Conservation (phyloP, 2,888 invertebrate genomes). For the Agrotis clavis region DNA sequence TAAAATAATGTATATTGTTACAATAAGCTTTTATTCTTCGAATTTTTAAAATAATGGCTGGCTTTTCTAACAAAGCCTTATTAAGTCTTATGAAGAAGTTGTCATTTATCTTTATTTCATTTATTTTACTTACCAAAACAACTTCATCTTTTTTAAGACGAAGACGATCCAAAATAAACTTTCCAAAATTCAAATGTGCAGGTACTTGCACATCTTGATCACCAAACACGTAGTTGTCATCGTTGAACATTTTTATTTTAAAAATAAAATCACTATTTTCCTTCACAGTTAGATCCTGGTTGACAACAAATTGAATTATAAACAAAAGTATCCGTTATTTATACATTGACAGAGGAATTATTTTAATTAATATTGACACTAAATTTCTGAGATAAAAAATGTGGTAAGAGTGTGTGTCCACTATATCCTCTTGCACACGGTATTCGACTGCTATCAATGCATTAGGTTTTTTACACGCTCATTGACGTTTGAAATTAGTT, state of each 20-base stretch:
- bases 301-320: neutral
- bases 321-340: slow-evolving; percentile 16
- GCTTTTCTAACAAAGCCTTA: neutral
- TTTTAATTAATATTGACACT: slow-evolving; percentile 27
- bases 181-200: slow-evolving; percentile 82
- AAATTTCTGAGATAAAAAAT: slow-evolving; percentile 10
- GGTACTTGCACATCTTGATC: slow-evolving; percentile 77
- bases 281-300: neutral
- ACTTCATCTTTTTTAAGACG: slow-evolving; percentile 68
- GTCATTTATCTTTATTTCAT: neutral
- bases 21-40: no score
- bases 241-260: slow-evolving; percentile 67
- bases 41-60: neutral
- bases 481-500: slow-evolving; percentile 34
- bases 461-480: slow-evolving; percentile 8
- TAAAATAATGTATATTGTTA: no score
- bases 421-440: slow-evolving; percentile 7
- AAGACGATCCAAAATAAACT: slow-evolving; percentile 78
- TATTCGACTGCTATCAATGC: slow-evolving; percentile 4
- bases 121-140: slow-evolving; percentile 75
- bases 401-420: slow-evolving; percentile 23
- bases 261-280: neutral
- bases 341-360: slow-evolving; percentile 12
- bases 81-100: neutral
- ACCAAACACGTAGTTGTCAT: slow-evolving; percentile 74